A percentile compares a stretch with the other conserved stretches of the same genome.
Conservation (phyloP, 1,140 invertebrate species). For the Drosophila nasuta region DNA sequence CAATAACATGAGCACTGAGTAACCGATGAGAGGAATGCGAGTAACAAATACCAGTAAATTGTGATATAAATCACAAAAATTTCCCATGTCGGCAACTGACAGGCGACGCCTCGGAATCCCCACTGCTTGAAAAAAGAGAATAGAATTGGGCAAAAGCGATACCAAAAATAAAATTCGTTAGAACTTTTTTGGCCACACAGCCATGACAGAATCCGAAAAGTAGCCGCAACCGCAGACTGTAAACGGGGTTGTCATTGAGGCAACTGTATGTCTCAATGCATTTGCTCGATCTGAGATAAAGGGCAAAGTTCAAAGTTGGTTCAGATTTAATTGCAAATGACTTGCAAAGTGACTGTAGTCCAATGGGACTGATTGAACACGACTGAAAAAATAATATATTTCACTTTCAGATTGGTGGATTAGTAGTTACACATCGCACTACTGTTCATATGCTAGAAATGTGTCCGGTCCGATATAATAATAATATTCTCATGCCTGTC, state of each 20-base stretch:
- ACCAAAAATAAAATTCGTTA: slow-evolving; percentile 67
- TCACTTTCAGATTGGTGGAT: not conserved
- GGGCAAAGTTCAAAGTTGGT: not conserved
- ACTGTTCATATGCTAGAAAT: slow-evolving; percentile 25
- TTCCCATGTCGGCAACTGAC: slow-evolving; percentile 62
- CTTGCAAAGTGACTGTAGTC: not conserved
- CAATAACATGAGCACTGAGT: slow-evolving; percentile 60
- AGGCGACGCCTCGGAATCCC: slow-evolving; percentile 30
- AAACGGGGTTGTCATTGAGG: slow-evolving; percentile 7
- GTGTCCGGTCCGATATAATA: slow-evolving; percentile 46
- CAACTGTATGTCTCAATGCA: slow-evolving; percentile 1
- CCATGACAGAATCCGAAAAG: slow-evolving; percentile 33
- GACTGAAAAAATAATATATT: not conserved
- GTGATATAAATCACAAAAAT: slow-evolving; percentile 80
- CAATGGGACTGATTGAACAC: not conserved
- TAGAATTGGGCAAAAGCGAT: slow-evolving; percentile 35
- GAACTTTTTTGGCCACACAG: slow-evolving; percentile 63
- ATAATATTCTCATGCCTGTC: slow-evolving; percentile 59
- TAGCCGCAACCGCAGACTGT: slow-evolving; percentile 49
- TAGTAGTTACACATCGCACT: not conserved
- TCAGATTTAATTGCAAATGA: slow-evolving; percentile 6
- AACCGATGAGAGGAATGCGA: slow-evolving; percentile 20
- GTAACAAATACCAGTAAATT: slow-evolving; percentile 75
- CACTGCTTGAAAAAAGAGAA: slow-evolving; percentile 11
- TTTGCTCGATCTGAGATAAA: not conserved